These are phyloP conservation scores for Corythornis vintsioides DNA, from an alignment of 2,113 vertebrate genomes.

Conservation along the genomic window DNA sequence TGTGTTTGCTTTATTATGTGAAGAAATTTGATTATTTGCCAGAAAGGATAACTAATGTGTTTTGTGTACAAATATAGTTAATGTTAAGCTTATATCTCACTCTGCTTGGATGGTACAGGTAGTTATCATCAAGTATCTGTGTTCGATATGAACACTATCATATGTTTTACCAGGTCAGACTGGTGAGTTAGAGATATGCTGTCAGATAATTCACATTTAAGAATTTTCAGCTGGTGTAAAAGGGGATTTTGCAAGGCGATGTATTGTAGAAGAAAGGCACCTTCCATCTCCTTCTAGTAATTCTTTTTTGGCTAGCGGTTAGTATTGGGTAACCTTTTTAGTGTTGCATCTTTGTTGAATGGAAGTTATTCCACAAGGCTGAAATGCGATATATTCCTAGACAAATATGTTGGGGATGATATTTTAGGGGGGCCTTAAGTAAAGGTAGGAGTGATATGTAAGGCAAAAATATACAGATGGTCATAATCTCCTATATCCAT, in stretches of 20 bases:
- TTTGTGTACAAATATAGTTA: neutral
- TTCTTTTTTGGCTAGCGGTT: neutral
- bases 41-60: neutral
- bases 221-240: neutral
- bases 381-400: neutral
- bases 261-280: neutral
- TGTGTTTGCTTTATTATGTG: neutral
- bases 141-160: fast-evolving
- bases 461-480: conserved; percentile 47
- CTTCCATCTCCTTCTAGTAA: neutral
- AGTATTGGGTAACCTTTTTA: neutral
- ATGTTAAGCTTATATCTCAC: fast-evolving
- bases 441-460: neutral
- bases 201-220: fast-evolving
- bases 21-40: neutral
- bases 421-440: neutral
- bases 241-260: neutral
- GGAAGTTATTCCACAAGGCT: neutral
- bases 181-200: neutral
- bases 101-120: neutral
- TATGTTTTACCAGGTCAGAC: neutral
- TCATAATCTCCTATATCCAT: conserved; percentile 42
- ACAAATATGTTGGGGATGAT: neutral
- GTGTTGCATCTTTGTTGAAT: neutral
- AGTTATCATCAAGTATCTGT: neutral